Conservation (phyloP, 1,140 invertebrate genomes). For the Meloidogyne exigua region DNA sequence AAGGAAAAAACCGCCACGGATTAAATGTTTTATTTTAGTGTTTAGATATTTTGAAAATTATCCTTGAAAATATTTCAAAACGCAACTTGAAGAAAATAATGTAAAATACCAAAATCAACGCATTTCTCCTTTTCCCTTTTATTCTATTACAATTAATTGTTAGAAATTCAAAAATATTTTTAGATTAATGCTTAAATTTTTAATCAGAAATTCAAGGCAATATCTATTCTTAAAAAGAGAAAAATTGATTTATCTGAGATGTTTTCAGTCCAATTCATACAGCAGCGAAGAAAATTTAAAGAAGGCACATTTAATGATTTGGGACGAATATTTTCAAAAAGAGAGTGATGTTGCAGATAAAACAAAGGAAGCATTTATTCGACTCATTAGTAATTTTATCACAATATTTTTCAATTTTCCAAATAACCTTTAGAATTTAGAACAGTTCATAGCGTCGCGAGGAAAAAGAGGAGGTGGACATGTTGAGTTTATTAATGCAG, state of each 20-base stretch:
- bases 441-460: conserved; percentile 42
- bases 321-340: conserved; percentile 6
- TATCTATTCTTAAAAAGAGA: not conserved
- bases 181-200: not conserved
- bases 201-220: not conserved
- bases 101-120: too few relatives aligned
- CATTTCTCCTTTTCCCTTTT: too few relatives aligned
- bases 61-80: too few relatives aligned
- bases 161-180: not conserved
- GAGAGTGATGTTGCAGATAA: not conserved
- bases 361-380: conserved; percentile 2
- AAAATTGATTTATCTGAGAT: not conserved
- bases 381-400: not conserved
- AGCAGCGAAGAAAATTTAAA: not conserved
- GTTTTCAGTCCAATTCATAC: not conserved
- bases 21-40: not conserved
- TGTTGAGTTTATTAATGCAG: conserved; percentile 88
- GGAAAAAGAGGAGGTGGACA: conserved; percentile 70
- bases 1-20: not conserved
- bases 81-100: too few relatives aligned
- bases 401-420: too few relatives aligned
- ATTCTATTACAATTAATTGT: too few relatives aligned
- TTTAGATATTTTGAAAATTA: too few relatives aligned
- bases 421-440: conserved; percentile 29
- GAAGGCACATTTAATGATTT: not conserved